Percentiles rank a stretch among this genome's conserved stretches.
These are phyloP conservation scores for Erythrocebus patas DNA, from an alignment of 2,113 vertebrate species.

Conservation along the genomic window DNA sequence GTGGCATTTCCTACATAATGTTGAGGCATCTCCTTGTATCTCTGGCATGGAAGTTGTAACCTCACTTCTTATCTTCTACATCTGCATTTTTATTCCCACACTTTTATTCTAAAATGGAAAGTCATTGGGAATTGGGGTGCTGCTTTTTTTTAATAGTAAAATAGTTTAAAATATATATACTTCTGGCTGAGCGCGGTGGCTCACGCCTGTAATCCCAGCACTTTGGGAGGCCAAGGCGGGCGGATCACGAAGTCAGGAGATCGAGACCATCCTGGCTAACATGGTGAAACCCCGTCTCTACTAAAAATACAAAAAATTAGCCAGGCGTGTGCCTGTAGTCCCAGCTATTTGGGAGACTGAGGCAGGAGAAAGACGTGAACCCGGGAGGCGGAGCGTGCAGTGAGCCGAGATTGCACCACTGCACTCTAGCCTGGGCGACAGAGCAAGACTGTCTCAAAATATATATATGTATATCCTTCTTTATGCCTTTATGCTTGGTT, in stretches of 20 bases:
- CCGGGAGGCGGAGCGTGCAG: no score
- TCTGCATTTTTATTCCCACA: not conserved
- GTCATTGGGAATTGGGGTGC: not conserved
- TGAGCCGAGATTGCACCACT: no score
- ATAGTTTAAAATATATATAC: not conserved
- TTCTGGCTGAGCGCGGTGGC: not conserved
- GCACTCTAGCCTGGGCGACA: no score
- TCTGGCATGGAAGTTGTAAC: not conserved
- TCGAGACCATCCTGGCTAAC: no score
- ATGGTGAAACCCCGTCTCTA: no score
- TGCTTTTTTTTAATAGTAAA: not conserved
- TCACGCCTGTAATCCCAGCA: no score
- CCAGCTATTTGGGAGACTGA: no score
- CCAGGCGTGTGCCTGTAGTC: no score
- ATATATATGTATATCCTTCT: not conserved
- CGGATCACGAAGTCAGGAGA: no score
- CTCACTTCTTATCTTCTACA: not conserved
- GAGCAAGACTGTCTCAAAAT: not conserved
- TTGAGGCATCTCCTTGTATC: not conserved
- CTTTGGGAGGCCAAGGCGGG: no score
- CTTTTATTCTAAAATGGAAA: conserved; percentile 39
- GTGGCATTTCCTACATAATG: not conserved
- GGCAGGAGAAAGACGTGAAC: no score
- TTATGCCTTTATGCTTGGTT: not conserved
- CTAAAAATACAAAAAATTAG: no score